A percentile compares a stretch with the other conserved stretches of the same genome.
Evolutionary conservation across 2,888 invertebrate genomes (phyloP).

Genomic region (Cheilosia pagana): DNA sequence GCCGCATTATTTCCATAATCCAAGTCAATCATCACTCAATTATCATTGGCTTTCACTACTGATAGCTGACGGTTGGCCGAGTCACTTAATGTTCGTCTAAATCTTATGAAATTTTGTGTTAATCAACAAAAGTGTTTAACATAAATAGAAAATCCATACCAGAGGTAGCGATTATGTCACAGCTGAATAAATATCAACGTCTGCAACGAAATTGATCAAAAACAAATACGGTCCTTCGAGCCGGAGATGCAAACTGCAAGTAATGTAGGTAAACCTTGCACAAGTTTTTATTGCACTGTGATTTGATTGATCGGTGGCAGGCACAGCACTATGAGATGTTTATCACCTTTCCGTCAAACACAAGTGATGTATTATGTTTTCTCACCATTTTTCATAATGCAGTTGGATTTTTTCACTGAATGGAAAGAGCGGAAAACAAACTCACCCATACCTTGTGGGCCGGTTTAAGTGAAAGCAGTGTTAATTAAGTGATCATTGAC

Average conservation of each 20-base stretch:
- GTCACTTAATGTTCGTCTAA: background rate
- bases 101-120: too few species aligned
- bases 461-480: slow-evolving; percentile 45
- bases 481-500: slow-evolving; percentile 67
- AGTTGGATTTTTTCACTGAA: too few species aligned
- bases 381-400: background rate
- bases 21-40: slow-evolving; percentile 51
- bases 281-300: slow-evolving; percentile 1
- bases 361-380: slow-evolving; percentile 16
- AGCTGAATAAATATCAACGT: too few species aligned
- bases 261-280: background rate
- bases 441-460: background rate
- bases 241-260: too few species aligned
- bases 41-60: slow-evolving; percentile 51
- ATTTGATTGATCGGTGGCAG: slow-evolving; percentile 46
- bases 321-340: slow-evolving; percentile 6
- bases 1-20: slow-evolving; percentile 4
- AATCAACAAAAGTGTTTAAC: too few species aligned
- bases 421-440: too few species aligned
- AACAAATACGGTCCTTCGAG: too few species aligned
- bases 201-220: too few species aligned
- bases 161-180: too few species aligned
- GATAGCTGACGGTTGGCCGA: background rate
- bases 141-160: too few species aligned
- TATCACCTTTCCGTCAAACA: slow-evolving; percentile 24